Evolutionary conservation across 1,140 invertebrate genomes (phyloP), one percentile per base, ranked within the genome.

Genomic region (Goniozus legneri): DNA sequence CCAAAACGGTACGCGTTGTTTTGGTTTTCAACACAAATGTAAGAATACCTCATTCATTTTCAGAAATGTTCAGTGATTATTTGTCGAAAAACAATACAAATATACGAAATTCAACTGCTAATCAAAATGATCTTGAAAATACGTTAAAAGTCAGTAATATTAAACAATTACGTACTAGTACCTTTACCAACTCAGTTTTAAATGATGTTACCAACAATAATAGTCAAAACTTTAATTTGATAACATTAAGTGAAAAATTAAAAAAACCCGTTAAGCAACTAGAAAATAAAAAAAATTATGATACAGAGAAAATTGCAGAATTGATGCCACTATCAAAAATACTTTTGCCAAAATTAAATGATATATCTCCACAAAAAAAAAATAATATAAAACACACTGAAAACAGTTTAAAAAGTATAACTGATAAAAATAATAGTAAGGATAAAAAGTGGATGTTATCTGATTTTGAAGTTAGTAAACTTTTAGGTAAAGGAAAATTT

Each of bases 401-500:
- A 14, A 41, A 24, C 13, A 18, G 47, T 34, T 40, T 36, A 21
- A 21, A 32, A 15, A 50, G 19, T 21, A 46, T 27, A 46, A 21
- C 8, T 12, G 56, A 44, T 22, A 52, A 54, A 8, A 53, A 46
- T 24, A 43, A 20, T 39, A 18, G 54, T 39, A 44, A 47, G 24
- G 65, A 76, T 14, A 81, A 79, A 54, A 80, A 78, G 54, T 95
- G 92, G 92, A 78, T 80, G 0, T 76, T 98, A n/a, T 78, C 83
- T 22, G 89, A 98, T 77, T 99, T 98, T 78, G 95, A 98, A 60
- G 91, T 98, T 66, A 96, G 96, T 0, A 82, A 84, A 50, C 86
- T 92, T 1, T 74, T 99, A 3, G 97, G 97, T 0, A 95, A 94
- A 79, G 97, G 97, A 43, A 98, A 98, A 79, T 99, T 98, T 80